Conservation (phyloP, 2,888 invertebrate genomes). For the Marasmarcha lunaedactyla region DNA sequence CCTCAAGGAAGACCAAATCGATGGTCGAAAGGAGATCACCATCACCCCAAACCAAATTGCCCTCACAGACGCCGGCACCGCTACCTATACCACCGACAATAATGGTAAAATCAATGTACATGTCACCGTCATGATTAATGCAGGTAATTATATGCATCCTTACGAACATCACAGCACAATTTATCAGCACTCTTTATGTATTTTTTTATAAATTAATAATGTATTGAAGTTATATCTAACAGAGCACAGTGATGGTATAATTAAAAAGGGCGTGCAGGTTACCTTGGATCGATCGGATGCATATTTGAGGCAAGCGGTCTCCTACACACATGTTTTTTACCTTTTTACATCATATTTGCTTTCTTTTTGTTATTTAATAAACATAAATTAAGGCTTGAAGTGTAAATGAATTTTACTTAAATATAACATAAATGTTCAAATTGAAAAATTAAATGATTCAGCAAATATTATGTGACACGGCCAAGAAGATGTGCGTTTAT, state of each 20-base stretch:
- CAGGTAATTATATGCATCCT: constrained; percentile 73
- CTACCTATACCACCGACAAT: constrained; percentile 77
- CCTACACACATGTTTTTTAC: constrained; percentile 7
- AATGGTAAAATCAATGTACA: constrained; percentile 91
- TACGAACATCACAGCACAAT: constrained; percentile 31
- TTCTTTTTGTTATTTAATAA: too few species aligned
- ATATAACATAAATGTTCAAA: too few species aligned
- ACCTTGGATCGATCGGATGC: constrained; percentile 57
- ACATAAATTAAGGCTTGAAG: constrained; percentile 4
- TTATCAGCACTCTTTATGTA: constrained; percentile 16
- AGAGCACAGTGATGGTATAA: constrained; percentile 57
- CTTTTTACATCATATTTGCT: too few species aligned
- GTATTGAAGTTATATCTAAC: constrained; percentile 35
- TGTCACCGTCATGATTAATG: constrained; percentile 88
- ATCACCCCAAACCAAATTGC: constrained; percentile 60
- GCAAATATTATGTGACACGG: too few species aligned
- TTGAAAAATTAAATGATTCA: too few species aligned
- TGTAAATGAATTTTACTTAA: too few species aligned
- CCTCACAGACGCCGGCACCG: constrained; percentile 58
- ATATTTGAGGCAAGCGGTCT: constrained; percentile 65
- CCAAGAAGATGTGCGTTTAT: too few species aligned
- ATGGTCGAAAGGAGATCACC: constrained; percentile 68
- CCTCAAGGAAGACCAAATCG: constrained; percentile 71
- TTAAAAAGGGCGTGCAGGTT: constrained; percentile 41
- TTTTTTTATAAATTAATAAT: too few species aligned